phyloP scores from a whole-genome alignment of 2,113 vertebrate species.

The Apus apus region DNA sequence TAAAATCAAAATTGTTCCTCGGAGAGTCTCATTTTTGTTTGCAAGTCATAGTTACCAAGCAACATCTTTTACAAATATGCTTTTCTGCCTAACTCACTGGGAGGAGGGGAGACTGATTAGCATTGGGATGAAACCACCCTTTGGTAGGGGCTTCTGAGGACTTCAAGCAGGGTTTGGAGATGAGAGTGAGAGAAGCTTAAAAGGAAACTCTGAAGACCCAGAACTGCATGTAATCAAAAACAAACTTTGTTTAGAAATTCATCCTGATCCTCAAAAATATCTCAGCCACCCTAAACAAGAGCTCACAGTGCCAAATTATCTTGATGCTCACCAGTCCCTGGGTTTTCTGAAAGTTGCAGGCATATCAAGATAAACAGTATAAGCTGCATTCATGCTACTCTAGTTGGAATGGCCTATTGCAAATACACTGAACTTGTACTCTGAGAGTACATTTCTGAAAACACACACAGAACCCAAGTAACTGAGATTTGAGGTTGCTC shows the following conservation, averaged over 20 bases:
- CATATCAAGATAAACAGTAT: not conserved
- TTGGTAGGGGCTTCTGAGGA: not conserved
- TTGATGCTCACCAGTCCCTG: not conserved
- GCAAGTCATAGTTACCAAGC: not conserved
- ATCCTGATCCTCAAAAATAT: slow-evolving; percentile 36
- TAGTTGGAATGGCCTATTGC: not conserved
- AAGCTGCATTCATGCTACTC: not conserved
- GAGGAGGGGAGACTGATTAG: not conserved
- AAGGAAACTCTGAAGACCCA: not conserved
- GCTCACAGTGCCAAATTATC: not conserved
- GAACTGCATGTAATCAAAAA: not conserved
- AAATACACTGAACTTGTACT: not conserved
- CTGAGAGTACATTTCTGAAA: not conserved
- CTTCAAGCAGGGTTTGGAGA: not conserved
- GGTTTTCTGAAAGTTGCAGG: not conserved
- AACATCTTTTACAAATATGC: not conserved
- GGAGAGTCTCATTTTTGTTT: not conserved
- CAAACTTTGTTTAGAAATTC: slow-evolving; percentile 18
- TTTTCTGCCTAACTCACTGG: not conserved
- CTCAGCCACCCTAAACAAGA: not conserved
- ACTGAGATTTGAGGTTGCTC: not conserved
- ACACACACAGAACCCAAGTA: not conserved
- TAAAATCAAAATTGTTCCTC: not conserved
- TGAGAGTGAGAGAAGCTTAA: not conserved
- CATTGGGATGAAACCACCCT: not conserved